Evolutionary conservation across 30 jellyfish, hydroid and myxozoan species (phyloP), one percentile per base, ranked within the genome.

Genomic region (Phacellophora camtschatica): DNA sequence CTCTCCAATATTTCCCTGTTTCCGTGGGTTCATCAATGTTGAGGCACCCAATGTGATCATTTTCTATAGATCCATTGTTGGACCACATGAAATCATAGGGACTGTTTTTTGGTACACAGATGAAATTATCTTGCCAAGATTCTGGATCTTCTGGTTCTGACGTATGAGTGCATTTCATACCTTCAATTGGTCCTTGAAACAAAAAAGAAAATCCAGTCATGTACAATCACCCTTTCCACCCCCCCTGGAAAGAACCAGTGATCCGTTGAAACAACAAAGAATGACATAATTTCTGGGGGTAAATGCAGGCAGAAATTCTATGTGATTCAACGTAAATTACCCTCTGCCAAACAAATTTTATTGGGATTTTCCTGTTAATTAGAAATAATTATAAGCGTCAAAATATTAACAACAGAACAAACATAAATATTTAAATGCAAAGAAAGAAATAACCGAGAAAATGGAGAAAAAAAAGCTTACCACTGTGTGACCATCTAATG

Each of bases 31-130:
- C 97, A 29, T 88, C 95, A 45, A 88, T 73, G 36, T 88, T 72
- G 57, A 88, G 43, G 67, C 97, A 88, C 20, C 85, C 83, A 30
- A 68, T 66, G 33, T 67, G 84, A 19, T 74, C 84, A 36, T 71
- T 66, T 43, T 70, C 83, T 20, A 84, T 59, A 20, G 90, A 45
- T 12, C 94, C 97, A 29, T 66, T 67, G 32, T 71, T 59, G 11
- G 97, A 88, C 97, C 97, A 88, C 90, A 70, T 66, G 86, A 88
- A 88, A 30, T 88, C 85, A 42, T 81, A 88, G 8, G 97, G 95
- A 55, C 95, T 80, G 6, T 56, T 74, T 46, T 88, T 66, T 13
- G 77, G 55, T 12, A 81, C 83, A 50, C 97, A 88, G 3, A 88
- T 46, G 77, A 61, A 87, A 49, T 77, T 76, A 64, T 87, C 86